phyloP scores from a whole-genome alignment of 2,888 invertebrate genomes.

The Macroteleia sp. region DNA sequence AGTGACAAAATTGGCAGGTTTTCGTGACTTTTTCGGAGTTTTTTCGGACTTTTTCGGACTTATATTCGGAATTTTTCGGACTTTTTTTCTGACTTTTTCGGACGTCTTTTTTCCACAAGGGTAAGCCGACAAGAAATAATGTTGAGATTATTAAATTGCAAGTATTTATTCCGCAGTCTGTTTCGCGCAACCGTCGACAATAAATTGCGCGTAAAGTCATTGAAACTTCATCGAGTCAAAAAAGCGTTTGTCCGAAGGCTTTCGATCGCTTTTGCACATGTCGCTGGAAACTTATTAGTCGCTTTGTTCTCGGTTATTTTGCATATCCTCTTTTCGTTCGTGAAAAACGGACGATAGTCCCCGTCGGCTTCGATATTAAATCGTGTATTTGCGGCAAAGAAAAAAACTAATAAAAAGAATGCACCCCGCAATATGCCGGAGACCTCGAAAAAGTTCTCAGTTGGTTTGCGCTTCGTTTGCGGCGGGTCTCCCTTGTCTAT shows the following conservation, averaged over 20 bases:
- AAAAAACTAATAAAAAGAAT: slow-evolving; percentile 25
- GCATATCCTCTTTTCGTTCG: slow-evolving; percentile 19
- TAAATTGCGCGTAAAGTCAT: slow-evolving; percentile 4
- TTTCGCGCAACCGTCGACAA: background rate
- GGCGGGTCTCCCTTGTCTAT: background rate
- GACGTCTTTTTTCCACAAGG: no score
- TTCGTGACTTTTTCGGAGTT: no score
- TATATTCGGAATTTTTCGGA: no score
- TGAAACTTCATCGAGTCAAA: slow-evolving; percentile 2
- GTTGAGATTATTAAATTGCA: no score
- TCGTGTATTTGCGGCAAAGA: slow-evolving; percentile 33
- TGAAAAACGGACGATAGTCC: slow-evolving; percentile 15
- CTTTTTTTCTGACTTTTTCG: no score
- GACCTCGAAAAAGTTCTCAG: slow-evolving; percentile 45
- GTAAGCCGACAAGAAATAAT: no score
- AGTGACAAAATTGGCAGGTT: no score
- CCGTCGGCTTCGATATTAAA: slow-evolving; percentile 46
- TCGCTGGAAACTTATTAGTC: slow-evolving; percentile 24
- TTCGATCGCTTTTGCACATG: slow-evolving; percentile 18
- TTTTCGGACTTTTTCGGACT: no score
- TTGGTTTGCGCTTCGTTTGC: slow-evolving; percentile 52
- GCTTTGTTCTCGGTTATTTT: slow-evolving; percentile 54
- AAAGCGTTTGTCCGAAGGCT: slow-evolving; percentile 17
- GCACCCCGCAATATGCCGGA: slow-evolving; percentile 28
- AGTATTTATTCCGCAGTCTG: no score